Evolutionary conservation across 2,797 vertebrate species (phyloP).

Genomic region (Semotilus atromaculatus): DNA sequence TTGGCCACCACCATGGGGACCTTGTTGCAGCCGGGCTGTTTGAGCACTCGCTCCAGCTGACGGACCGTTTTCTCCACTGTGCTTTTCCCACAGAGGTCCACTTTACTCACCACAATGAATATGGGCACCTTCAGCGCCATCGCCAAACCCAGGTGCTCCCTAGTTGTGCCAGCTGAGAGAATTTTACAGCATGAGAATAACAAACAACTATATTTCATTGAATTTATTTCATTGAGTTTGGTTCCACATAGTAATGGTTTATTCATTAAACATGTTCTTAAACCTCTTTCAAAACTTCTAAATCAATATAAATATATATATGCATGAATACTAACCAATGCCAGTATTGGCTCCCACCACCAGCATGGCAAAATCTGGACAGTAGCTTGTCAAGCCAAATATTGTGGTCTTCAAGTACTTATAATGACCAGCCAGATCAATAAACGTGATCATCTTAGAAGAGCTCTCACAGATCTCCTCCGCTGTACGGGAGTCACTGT

Average conservation of each 20-base stretch:
- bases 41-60: constrained; percentile 92
- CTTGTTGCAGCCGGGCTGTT: constrained; percentile 96
- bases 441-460: constrained; percentile 99
- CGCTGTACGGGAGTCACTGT: constrained; percentile 94
- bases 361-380: constrained; percentile 95
- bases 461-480: constrained; percentile 97
- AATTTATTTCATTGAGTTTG: not conserved
- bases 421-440: constrained; percentile 95
- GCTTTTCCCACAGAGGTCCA: constrained; percentile 88
- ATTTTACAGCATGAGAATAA: not conserved
- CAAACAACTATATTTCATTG: not conserved
- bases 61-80: constrained; percentile 92
- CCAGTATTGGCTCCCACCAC: constrained; percentile 97
- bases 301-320: not conserved
- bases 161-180: constrained; percentile 89
- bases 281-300: too few species aligned
- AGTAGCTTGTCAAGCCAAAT: constrained; percentile 96
- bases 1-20: constrained; percentile 88
- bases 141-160: constrained; percentile 94
- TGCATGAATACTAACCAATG: constrained; percentile 82
- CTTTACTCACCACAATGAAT: constrained; percentile 96
- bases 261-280: not conserved
- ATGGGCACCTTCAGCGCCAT: constrained; percentile 97
- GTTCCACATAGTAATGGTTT: not conserved
- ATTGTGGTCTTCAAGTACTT: constrained; percentile 98